A percentile compares a stretch with the other conserved stretches of the same genome.
These are phyloP conservation scores for Catharus bicknelli DNA, from an alignment of 2,113 vertebrate genomes.

Conservation along the genomic window DNA sequence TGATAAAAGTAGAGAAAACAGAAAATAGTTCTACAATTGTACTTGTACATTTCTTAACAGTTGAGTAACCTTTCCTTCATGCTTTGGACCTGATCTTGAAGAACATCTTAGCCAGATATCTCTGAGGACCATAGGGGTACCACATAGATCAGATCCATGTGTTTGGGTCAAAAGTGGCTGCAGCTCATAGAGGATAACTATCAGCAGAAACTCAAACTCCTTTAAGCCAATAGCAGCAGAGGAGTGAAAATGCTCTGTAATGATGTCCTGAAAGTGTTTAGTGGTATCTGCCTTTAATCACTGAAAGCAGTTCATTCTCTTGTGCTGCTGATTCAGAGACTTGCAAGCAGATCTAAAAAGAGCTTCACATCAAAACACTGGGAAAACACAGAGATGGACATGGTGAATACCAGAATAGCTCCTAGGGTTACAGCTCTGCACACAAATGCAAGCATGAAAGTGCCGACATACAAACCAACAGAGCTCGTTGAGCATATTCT, in stretches of 20 bases:
- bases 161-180: background rate
- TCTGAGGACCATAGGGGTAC: background rate
- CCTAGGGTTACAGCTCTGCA: background rate
- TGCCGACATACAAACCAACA: background rate
- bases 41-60: background rate
- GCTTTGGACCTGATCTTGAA: background rate
- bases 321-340: background rate
- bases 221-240: background rate
- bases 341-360: background rate
- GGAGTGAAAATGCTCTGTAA: background rate
- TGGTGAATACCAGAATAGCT: background rate
- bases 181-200: background rate
- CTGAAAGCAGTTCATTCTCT: background rate
- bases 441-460: background rate
- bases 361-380: background rate
- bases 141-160: background rate
- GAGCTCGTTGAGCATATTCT: background rate
- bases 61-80: background rate
- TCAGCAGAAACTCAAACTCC: background rate
- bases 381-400: background rate
- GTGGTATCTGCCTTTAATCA: background rate
- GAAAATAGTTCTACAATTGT: background rate
- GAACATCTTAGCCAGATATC: background rate
- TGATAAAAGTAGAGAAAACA: background rate
- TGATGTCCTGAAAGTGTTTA: background rate